Evolutionary conservation across 2,113 vertebrate species (phyloP), one percentile per base, ranked within the genome.

Genomic region (Melanostigma gelatinosum): DNA sequence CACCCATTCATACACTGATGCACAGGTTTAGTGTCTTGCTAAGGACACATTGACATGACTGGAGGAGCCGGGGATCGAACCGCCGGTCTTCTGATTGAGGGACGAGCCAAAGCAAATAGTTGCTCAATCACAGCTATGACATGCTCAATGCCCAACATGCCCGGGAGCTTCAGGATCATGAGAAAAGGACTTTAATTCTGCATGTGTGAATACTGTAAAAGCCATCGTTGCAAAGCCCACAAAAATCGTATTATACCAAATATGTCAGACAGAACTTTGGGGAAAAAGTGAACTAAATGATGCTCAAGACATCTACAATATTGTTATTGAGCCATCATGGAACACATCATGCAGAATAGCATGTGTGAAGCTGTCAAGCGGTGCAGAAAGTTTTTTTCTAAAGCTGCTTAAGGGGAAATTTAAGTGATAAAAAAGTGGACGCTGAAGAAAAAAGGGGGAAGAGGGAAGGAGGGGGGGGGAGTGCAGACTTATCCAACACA

Each of bases 401-500:
- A 27, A 76, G 44, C 40, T 1, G n/a, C 70, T 81, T 65, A 42
- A 46, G 50, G 11, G 54, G 9, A 70, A 65, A 57, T 67, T 32
- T 71, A 20, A 48, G 54, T 42, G 81, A 57, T 57, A 36, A 52
- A 50, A 4, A n/a, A 55, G 3, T 22, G 7, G 36, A 71, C 42
- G 58, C 18, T n/a, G 38, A 71, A 46, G 22, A 24, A 48, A 48
- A 72, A 62, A 58, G 18, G 62, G 22, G 32, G 78, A 24, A 24
- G 24, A 24, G 24, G 24, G 24, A 24, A 24, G 24, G 24, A 24
- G 24, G 24, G 24, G 50, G 50, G 62, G 18, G 27, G 79, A 4
- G 9, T 0, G 6, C 34, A 40, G 0, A n/a, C n/a, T 50, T 8
- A 50, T 20, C 20, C 5, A 18, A 50, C 46, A 7, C 6, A 50